Evolutionary conservation across 2,797 vertebrate genomes (phyloP).

Genomic region (Eleutherodactylus coqui): DNA sequence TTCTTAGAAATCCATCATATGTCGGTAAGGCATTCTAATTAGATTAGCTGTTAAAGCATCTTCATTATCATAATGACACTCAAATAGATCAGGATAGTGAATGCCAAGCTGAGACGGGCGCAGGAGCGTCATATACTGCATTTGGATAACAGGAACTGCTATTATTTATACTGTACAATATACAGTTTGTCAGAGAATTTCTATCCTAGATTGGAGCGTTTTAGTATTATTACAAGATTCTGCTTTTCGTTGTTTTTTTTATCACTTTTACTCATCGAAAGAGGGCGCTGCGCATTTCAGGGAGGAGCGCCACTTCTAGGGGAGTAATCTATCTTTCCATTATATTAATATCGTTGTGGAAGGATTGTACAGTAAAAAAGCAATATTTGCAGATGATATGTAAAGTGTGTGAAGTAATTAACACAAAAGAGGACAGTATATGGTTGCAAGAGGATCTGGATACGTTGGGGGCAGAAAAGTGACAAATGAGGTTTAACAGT

Average conservation of each 20-base stretch:
- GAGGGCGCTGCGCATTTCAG: background rate
- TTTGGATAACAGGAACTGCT: slow-evolving; percentile 55
- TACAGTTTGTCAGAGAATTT: background rate
- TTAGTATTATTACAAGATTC: background rate
- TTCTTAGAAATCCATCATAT: slow-evolving; percentile 45
- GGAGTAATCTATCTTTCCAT: too few species aligned
- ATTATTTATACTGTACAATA: background rate
- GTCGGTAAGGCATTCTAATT: slow-evolving; percentile 43
- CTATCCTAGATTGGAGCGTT: too few species aligned
- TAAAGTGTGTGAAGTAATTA: too few species aligned
- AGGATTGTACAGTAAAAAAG: too few species aligned
- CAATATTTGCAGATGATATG: too few species aligned
- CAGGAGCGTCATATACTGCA: slow-evolving; percentile 14
- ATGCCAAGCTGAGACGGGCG: slow-evolving; percentile 54
- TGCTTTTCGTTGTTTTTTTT: background rate
- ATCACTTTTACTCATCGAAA: too few species aligned
- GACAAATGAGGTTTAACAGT: too few species aligned
- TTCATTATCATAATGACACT: slow-evolving; percentile 61
- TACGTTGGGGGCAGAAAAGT: too few species aligned
- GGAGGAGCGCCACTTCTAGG: background rate
- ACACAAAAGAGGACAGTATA: too few species aligned
- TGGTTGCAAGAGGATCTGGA: too few species aligned
- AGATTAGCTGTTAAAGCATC: slow-evolving; percentile 26
- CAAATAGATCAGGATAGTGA: slow-evolving; percentile 52
- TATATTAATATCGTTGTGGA: too few species aligned